Percentiles rank a stretch among this genome's conserved stretches.
phyloP scores from a whole-genome alignment of 1,140 invertebrate genomes.

The Drosophila truncata region DNA sequence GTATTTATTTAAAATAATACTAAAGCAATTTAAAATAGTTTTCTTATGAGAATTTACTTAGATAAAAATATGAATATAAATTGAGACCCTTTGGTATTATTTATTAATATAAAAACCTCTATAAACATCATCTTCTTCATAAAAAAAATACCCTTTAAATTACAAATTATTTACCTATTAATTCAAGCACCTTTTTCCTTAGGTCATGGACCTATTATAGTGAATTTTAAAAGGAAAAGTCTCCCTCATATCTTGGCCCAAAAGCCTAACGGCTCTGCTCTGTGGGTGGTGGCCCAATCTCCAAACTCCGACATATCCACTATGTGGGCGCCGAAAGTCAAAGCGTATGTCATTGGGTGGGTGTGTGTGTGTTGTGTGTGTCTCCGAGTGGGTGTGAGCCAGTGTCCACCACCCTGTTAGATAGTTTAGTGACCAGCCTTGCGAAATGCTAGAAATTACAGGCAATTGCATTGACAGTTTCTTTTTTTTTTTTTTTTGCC shows the following conservation, averaged over 20 bases:
- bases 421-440: constrained; percentile 51
- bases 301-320: constrained; percentile 28
- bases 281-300: constrained; percentile 51
- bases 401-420: constrained; percentile 32
- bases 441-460: constrained; percentile 73
- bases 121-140: background rate
- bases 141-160: background rate
- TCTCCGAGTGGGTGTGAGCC: constrained; percentile 37
- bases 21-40: background rate
- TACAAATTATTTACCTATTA: background rate
- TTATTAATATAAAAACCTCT: background rate
- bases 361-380: constrained; percentile 8
- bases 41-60: background rate
- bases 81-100: too few species aligned
- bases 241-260: constrained; percentile 50
- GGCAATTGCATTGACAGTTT: constrained; percentile 60
- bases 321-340: constrained; percentile 59
- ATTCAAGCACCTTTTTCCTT: background rate
- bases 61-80: background rate
- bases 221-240: constrained; percentile 63
- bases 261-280: constrained; percentile 38
- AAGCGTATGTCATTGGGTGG: constrained; percentile 42
- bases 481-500: constrained; percentile 4
- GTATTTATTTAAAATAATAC: background rate
- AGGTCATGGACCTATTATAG: background rate